Evolutionary conservation across 2,888 invertebrate species (phyloP).

Genomic region (Apotomis turbidana): DNA sequence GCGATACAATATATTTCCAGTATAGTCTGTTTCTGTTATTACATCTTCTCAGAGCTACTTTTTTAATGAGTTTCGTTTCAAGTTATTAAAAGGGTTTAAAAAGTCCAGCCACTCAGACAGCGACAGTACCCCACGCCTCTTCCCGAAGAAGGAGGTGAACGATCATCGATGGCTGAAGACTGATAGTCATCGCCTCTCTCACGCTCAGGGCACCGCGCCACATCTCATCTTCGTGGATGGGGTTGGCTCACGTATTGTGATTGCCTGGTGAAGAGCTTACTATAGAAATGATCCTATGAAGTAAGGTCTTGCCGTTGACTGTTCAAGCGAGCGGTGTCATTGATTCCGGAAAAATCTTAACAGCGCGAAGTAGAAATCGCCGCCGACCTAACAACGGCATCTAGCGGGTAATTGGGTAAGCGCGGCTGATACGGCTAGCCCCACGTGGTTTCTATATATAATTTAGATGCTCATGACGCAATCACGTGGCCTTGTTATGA

Average conservation of each 20-base stretch:
- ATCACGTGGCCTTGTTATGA: constrained; percentile 4
- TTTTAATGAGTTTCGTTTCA: too few relatives aligned
- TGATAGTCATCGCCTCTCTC: constrained; percentile 29
- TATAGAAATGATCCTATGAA: constrained; percentile 43
- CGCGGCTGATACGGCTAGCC: neutral
- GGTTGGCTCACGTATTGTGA: constrained; percentile 39
- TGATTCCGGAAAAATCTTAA: constrained; percentile 34
- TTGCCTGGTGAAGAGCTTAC: constrained; percentile 41
- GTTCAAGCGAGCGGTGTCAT: neutral
- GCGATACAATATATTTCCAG: too few relatives aligned
- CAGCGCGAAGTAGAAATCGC: constrained; percentile 31
- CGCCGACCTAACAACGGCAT: constrained; percentile 19
- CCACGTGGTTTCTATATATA: constrained; percentile 8
- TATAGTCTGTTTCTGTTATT: too few relatives aligned
- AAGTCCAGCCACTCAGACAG: constrained; percentile 41
- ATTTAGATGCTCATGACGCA: neutral
- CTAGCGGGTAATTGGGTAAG: constrained; percentile 8
- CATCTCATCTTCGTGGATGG: constrained; percentile 72
- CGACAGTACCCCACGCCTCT: constrained; percentile 40
- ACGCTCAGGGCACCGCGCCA: constrained; percentile 88
- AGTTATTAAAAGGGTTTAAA: constrained; percentile 1
- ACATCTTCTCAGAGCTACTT: too few relatives aligned
- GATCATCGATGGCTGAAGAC: constrained; percentile 39
- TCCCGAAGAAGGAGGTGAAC: constrained; percentile 32
- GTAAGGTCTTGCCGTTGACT: constrained; percentile 28